Evolutionary conservation across 1,140 invertebrate genomes (phyloP).

Genomic region (Diabrotica virgifera): DNA sequence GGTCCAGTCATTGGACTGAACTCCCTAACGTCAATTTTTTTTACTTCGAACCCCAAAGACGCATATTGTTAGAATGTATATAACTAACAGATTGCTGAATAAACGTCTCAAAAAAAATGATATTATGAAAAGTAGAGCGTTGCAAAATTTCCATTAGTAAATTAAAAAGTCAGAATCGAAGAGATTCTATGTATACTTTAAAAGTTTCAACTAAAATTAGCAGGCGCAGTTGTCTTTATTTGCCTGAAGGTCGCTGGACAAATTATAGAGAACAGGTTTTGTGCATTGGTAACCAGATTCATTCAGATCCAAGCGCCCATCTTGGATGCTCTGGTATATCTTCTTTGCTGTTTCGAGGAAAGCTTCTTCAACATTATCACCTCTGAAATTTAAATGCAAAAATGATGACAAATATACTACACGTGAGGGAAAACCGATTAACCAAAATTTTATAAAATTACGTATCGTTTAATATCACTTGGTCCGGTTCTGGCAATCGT

Average conservation of each 20-base stretch:
- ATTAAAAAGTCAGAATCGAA: slow-evolving; percentile 13
- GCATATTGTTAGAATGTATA: too few relatives aligned
- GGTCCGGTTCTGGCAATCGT: too few relatives aligned
- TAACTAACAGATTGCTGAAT: too few relatives aligned
- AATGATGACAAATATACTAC: background rate
- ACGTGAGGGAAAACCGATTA: too few relatives aligned
- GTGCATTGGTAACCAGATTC: slow-evolving; percentile 99
- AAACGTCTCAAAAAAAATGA: too few relatives aligned
- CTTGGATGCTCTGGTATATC: slow-evolving; percentile 99
- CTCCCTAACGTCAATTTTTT: too few relatives aligned
- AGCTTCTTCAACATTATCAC: slow-evolving; percentile 99
- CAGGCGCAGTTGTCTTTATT: slow-evolving; percentile 86
- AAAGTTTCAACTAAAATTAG: slow-evolving; percentile 53
- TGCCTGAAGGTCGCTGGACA: slow-evolving; percentile 69
- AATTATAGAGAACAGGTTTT: slow-evolving; percentile 76
- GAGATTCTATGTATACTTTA: slow-evolving; percentile 12
- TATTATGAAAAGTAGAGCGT: slow-evolving; percentile 14
- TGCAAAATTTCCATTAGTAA: slow-evolving; percentile 7
- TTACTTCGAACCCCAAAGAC: too few relatives aligned
- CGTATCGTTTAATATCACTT: too few relatives aligned
- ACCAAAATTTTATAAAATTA: too few relatives aligned
- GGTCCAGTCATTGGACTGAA: too few relatives aligned
- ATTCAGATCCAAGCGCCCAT: slow-evolving; percentile 96
- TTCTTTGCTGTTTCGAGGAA: slow-evolving; percentile 99
- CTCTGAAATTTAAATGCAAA: slow-evolving; percentile 61